A percentile compares a stretch with the other conserved stretches of the same genome.
Evolutionary conservation across 37 sponge, comb jelly and placozoan species (phyloP).

Genomic region (Halisarca cf. caerulea): DNA sequence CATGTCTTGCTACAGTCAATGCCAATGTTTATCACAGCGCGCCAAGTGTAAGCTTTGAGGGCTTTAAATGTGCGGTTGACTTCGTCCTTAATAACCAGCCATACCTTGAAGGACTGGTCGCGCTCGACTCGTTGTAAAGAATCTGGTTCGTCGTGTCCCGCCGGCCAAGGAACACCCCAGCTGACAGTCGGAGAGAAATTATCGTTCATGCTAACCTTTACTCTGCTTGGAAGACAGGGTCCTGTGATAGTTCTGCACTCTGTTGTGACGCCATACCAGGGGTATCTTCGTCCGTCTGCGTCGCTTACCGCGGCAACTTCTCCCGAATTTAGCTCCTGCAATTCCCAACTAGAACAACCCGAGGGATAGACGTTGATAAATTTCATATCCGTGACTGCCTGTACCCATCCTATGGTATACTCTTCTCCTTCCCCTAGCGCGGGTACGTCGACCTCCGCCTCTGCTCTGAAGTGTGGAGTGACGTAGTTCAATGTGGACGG

Average conservation of each 20-base stretch:
- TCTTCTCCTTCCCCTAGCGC: conserved; percentile 72
- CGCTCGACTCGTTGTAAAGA: conserved; percentile 66
- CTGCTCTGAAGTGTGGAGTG: conserved; percentile 83
- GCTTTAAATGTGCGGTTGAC: conserved; percentile 25
- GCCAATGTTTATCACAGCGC: conserved; percentile 82
- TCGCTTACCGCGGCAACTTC: conserved; percentile 73
- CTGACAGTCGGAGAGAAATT: conserved; percentile 89
- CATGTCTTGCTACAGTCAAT: conserved; percentile 59
- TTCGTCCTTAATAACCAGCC: conserved; percentile 85
- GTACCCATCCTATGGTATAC: conserved; percentile 85
- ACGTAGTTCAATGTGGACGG: conserved; percentile 81
- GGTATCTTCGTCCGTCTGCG: conserved; percentile 86
- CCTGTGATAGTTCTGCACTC: conserved; percentile 73
- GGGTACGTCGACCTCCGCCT: conserved; percentile 70
- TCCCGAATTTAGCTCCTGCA: conserved; percentile 74
- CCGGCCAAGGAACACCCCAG: conserved; percentile 80
- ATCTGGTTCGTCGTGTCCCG: conserved; percentile 86
- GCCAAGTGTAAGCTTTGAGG: conserved; percentile 70
- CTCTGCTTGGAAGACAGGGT: conserved; percentile 29
- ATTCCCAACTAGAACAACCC: conserved; percentile 87
- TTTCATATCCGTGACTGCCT: conserved; percentile 85
- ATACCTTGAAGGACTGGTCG: conserved; percentile 81
- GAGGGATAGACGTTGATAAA: conserved; percentile 79
- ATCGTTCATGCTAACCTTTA: conserved; percentile 77
- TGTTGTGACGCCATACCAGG: conserved; percentile 88